phyloP scores from a whole-genome alignment of 2,113 vertebrate species.

The Scalopus aquaticus region DNA sequence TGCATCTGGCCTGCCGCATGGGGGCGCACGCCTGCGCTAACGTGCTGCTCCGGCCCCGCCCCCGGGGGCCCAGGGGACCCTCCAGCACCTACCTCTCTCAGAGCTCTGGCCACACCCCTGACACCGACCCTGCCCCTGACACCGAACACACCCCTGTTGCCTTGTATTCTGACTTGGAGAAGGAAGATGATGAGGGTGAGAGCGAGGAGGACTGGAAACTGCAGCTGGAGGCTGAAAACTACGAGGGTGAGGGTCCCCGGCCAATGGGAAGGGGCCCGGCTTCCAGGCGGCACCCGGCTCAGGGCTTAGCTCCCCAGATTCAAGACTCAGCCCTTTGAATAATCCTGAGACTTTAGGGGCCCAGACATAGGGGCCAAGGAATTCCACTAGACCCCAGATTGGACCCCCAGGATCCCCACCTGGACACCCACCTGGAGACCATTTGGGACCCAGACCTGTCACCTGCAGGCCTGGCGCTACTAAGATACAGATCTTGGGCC shows the following conservation, averaged over 20 bases:
- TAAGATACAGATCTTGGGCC: background rate
- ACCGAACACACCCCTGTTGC: background rate
- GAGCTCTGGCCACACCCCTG: background rate
- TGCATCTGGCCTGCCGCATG: constrained; percentile 87
- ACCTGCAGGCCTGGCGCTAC: background rate
- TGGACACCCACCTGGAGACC: background rate
- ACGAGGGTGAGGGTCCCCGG: constrained; percentile 74
- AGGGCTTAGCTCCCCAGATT: background rate
- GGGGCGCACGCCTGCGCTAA: constrained; percentile 76
- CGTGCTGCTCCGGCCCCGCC: constrained; percentile 76
- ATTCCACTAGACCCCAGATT: background rate
- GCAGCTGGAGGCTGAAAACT: constrained; percentile 85
- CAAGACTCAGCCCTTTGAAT: background rate
- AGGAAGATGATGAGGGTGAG: constrained; percentile 58
- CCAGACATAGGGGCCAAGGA: background rate
- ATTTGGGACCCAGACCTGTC: background rate
- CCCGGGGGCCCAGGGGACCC: background rate
- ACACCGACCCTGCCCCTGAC: background rate
- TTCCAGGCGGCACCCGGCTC: background rate
- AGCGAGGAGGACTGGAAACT: constrained; percentile 57
- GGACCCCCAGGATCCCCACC: background rate
- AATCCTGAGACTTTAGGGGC: background rate
- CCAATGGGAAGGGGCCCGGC: background rate
- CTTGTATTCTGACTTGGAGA: background rate
- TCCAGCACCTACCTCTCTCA: constrained; percentile 31